Base-by-base conservation (phyloP, 2,888 invertebrate species). In the Aspidiotus rigidus region DNA sequence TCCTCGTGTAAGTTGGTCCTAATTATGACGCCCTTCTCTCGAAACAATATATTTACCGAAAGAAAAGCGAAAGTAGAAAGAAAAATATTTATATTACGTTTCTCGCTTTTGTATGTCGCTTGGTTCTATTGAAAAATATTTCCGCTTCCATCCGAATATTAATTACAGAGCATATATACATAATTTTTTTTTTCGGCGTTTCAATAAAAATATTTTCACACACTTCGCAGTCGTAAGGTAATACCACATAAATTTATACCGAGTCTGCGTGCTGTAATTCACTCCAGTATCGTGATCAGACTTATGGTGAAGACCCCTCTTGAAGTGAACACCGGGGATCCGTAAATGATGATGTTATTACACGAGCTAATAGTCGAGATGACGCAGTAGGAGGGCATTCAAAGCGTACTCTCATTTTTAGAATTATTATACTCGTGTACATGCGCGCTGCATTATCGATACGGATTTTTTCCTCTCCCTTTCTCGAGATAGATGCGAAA, bases 281-380 rank as follows among this genome's bases (percentile, higher is more conserved):
- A 28, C 28, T 66, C 59, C 28, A 49, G 56, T 64, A 66, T 66
- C 66, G 66, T 66, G 59, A 66, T 66, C 66, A 15, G 39, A 59
- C 59, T 49, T 66, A 66, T 66, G 66, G 66, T 66, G 66, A 66
- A 66, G 66, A 66, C 66, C 66, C 59, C 66, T 66, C 66, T 39
- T 41, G 66, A 66, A 41, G 66, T 59, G 42, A 56, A 42, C 66
- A 15, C 57, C 59, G 62, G 69, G 62, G 62, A 62, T 69, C 54
- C 62, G 56, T 62, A 62, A 62, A 62, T 69, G 62, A 69, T 69
- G 69, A 69, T 69, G 69, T 69, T 69, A 69, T 69, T 69, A 69
- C 69, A 61, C 41, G 54, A 62, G 62, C 69, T 69, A 69, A 69
- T 69, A 69, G 69, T 54, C 62, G 62, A 69, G 66, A 66, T 66